Evolutionary conservation across 2,888 invertebrate genomes (phyloP), one percentile per base, ranked within the genome.

Genomic region (Microctonus aethiopoides): DNA sequence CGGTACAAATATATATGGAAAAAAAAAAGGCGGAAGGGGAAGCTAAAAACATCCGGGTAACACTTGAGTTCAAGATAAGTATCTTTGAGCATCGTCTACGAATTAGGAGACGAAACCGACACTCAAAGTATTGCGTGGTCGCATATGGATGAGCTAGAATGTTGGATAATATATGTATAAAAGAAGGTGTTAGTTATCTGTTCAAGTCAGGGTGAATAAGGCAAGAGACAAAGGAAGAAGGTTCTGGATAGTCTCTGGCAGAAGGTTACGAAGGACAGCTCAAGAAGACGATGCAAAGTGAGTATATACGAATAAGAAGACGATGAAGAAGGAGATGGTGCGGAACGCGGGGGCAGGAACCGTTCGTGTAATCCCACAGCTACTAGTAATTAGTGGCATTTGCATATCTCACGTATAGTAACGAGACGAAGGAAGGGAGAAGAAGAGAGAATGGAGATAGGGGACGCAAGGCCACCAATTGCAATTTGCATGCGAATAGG

Each of bases 341-440:
- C 59, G 57, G 56, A 70, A 34, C 46, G 41, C 63, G 57, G 51
- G 29, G 59, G 24, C 16, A 46, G 46, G 46, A 62, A 71, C 61
- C 52, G 64, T 72, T 68, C 68, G 72, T 81, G 84, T 80, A 83
- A 84, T 82, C 76, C 77, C 76, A 78, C 74, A 75, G 79, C 77
- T 81, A 79, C 80, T 78, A 78, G 82, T 83, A 85, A 85, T 85
- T 84, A 84, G 84, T 79, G 79, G 76, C 77, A 85, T 85, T 85
- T 84, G 84, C 85, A 85, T 85, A 85, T 82, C 83, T 82, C 79
- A 70, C 74, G 75, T 74, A 77, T 76, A 77, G 76, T 72, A 64
- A 20, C 16, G 20, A 7, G 46, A 46, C 7, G 10, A 10, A 36
- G 36, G 7, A 7, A n/a, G 16, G 9, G 6, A 7, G n/a, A n/a